Evolutionary conservation across 1,140 invertebrate genomes (phyloP), one percentile per base, ranked within the genome.

Genomic region (Sesamia nonagrioides): DNA sequence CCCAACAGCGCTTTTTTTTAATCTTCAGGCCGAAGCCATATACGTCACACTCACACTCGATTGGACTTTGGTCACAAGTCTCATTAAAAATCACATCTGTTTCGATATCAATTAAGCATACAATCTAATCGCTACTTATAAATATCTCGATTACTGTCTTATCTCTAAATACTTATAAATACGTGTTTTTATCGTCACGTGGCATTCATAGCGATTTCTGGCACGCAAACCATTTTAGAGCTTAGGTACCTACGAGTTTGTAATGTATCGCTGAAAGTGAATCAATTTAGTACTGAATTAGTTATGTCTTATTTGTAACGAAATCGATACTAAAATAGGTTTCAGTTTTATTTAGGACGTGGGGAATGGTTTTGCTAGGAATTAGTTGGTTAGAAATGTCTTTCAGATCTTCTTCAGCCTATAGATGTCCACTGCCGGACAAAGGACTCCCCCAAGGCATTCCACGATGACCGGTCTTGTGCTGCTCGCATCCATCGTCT

Each of bases 131-230:
- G 21, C 45, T 69, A 40, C 21, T 40, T 15, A 15, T 42, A 33
- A 11, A 50, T 69, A 69, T 48, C 33, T 61, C 66, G 42, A 69
- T 69, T 33, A 15, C 42, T n/a, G 66, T 48, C 33, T 61, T 69
- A 69, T 69, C 66, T 69, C 6, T 48, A 48, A 66, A 48, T 48
- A 50, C 66, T 27, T 27, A n/a, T 6, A n/a, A 69, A 50, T 42
- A 69, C 66, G 66, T 69, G 66, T 69, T 69, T 66, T 69, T 27
- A 27, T 1, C 21, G 66, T 48, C 66, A 48, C 42, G 42, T 69
- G 50, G 66, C 33, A 15, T 33, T 48, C 45, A 50, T 15, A 48
- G 21, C 13, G 40, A 69, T 27, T 61, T 35, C n/a, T n/a, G 33
- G 60, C 66, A 69, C 66, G 66, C 66, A 48, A 21, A 15, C 40